phyloP scores from a whole-genome alignment of 2,888 invertebrate species.

The Diadegma fenestrale region DNA sequence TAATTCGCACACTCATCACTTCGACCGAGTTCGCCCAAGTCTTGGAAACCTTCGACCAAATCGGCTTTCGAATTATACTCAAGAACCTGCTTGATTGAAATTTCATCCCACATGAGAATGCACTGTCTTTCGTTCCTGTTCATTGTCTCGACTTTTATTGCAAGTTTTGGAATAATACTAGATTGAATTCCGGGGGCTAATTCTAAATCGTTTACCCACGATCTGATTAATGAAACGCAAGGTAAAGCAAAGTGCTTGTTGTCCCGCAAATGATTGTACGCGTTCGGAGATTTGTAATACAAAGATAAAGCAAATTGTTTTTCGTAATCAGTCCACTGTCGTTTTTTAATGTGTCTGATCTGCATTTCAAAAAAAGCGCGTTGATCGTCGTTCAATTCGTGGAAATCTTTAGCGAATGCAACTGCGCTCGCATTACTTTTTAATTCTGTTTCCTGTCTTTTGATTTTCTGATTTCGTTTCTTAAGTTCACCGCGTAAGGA shows the following conservation, averaged over 20 bases:
- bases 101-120: slow-evolving; percentile 74
- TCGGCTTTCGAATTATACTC: slow-evolving; percentile 70
- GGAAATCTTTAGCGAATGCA: slow-evolving; percentile 28
- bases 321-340: slow-evolving; percentile 72
- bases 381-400: slow-evolving; percentile 6
- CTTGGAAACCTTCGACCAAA: slow-evolving; percentile 71
- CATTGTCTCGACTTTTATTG: slow-evolving; percentile 72
- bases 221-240: slow-evolving; percentile 60
- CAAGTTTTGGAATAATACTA: slow-evolving; percentile 68
- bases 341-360: slow-evolving; percentile 66
- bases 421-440: neutral
- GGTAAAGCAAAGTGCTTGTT: slow-evolving; percentile 72
- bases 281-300: slow-evolving; percentile 76
- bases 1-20: slow-evolving; percentile 58
- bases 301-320: slow-evolving; percentile 74
- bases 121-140: slow-evolving; percentile 69
- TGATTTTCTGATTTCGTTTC: slow-evolving; percentile 25
- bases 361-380: slow-evolving; percentile 66
- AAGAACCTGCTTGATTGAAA: slow-evolving; percentile 70
- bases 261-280: slow-evolving; percentile 72
- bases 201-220: slow-evolving; percentile 73
- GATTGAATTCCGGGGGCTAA: slow-evolving; percentile 71
- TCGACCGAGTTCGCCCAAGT: slow-evolving; percentile 69
- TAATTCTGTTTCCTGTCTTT: neutral
- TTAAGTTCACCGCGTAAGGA: slow-evolving; percentile 7